Conservation (phyloP, 2,113 vertebrate genomes). For the Andinoacara biseriatus region DNA sequence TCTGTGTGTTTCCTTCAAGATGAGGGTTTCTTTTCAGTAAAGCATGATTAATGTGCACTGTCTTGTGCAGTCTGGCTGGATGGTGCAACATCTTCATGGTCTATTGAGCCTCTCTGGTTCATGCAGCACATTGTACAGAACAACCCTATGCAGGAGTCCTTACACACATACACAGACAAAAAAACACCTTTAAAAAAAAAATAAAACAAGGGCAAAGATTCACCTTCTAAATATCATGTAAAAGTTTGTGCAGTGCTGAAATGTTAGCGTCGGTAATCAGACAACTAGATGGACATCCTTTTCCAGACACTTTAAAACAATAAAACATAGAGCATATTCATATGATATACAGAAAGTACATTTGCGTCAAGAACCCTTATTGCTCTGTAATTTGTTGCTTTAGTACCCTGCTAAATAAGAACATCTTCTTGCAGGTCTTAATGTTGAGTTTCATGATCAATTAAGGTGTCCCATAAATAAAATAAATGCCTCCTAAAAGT, state of each 20-base stretch:
- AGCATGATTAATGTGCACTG: constrained; percentile 71
- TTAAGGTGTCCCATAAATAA: constrained; percentile 41
- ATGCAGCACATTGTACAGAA: constrained; percentile 50
- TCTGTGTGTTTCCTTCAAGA: constrained; percentile 24
- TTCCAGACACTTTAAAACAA: not conserved
- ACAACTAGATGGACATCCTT: not conserved
- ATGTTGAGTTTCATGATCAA: constrained; percentile 20
- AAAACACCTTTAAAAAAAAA: not conserved
- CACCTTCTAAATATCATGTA: not conserved
- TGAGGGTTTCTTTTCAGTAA: constrained; percentile 63
- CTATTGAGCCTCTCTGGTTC: constrained; percentile 75
- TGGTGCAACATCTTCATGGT: constrained; percentile 68
- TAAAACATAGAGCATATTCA: not conserved
- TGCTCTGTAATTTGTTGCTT: not conserved
- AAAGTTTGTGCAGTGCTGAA: not conserved
- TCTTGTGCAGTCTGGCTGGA: constrained; percentile 45
- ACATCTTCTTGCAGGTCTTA: not conserved
- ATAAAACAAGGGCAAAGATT: not conserved
- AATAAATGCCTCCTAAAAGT: constrained; percentile 46
- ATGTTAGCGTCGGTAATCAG: not conserved
- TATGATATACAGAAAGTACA: not conserved
- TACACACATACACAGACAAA: not conserved
- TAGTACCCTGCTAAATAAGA: not conserved
- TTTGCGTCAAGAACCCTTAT: not conserved
- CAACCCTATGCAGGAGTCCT: not conserved